A percentile compares a stretch with the other conserved stretches of the same genome.
These are phyloP conservation scores for Istiophorus platypterus DNA, from an alignment of 2,113 vertebrate species.

Conservation along the genomic window DNA sequence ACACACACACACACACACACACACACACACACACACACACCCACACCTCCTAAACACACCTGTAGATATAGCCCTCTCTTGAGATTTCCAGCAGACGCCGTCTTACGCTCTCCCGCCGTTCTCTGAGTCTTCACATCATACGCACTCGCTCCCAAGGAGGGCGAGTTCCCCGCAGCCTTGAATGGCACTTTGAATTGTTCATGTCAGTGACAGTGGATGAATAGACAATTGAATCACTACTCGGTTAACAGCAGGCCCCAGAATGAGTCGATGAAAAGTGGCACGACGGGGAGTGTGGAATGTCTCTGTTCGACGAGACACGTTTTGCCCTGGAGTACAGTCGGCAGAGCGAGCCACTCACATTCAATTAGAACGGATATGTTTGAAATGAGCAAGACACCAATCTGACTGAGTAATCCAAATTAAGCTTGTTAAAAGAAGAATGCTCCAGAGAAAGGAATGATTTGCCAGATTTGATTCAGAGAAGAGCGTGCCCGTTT, in stretches of 20 bases:
- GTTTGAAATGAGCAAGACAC: conserved; percentile 64
- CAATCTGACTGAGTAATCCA: conserved; percentile 63
- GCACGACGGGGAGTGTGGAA: conserved; percentile 53
- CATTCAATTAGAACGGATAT: conserved; percentile 62
- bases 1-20: conserved; percentile 7
- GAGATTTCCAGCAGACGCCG: conserved; percentile 36
- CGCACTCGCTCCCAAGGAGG: conserved; percentile 1
- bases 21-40: conserved; percentile 22
- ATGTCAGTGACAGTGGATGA: conserved; percentile 42
- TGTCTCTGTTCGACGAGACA: conserved; percentile 56
- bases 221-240: conserved; percentile 35
- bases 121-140: conserved; percentile 5
- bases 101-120: conserved; percentile 2
- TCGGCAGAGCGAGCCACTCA: conserved; percentile 55
- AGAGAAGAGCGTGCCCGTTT: conserved; percentile 34
- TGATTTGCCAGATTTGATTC: conserved; percentile 56
- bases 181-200: conserved; percentile 11
- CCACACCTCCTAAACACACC: conserved; percentile 40
- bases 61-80: conserved; percentile 25
- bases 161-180: neutral
- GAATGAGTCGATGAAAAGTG: conserved; percentile 47
- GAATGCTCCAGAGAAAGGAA: conserved; percentile 64
- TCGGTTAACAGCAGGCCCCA: conserved; percentile 27
- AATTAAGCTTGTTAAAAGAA: conserved; percentile 77
- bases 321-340: conserved; percentile 57